Evolutionary conservation across 30 jellyfish, hydroid and myxozoan species (phyloP).

Genomic region (Phacellophora camtschatica): DNA sequence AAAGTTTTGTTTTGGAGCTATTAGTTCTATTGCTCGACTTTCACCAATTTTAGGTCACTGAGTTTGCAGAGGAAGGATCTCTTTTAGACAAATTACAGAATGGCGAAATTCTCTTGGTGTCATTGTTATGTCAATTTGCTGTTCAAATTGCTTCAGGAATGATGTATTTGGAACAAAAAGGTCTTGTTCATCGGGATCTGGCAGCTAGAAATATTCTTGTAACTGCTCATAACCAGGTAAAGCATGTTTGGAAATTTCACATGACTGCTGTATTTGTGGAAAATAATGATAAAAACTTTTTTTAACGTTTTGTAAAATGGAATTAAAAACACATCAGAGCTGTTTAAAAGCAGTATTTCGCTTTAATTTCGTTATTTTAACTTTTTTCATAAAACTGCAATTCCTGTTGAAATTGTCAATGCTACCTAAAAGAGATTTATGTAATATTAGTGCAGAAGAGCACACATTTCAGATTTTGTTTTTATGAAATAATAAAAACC

Average conservation of each 20-base stretch:
- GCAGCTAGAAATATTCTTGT: constrained; percentile 96
- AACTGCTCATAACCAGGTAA: constrained; percentile 88
- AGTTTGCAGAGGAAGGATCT: constrained; percentile 91
- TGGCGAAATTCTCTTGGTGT: constrained; percentile 56
- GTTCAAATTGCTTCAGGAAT: constrained; percentile 97
- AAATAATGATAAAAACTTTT: not conserved
- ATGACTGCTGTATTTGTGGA: not conserved
- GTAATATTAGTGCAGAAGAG: too few species aligned
- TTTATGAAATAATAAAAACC: too few species aligned
- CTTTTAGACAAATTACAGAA: constrained; percentile 53
- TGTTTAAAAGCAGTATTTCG: too few species aligned
- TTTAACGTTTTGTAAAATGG: too few species aligned
- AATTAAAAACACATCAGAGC: too few species aligned
- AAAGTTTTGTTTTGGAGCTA: too few species aligned
- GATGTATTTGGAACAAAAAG: constrained; percentile 81
- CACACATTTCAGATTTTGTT: too few species aligned
- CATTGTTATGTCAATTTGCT: constrained; percentile 87
- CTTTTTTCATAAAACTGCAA: too few species aligned
- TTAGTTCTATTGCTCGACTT: too few species aligned
- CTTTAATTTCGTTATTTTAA: too few species aligned
- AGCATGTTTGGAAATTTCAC: not conserved
- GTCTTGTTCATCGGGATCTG: constrained; percentile 93
- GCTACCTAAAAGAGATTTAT: too few species aligned
- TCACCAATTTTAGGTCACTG: constrained; percentile 98
- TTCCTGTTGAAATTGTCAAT: too few species aligned